phyloP scores from a whole-genome alignment of 2,888 invertebrate genomes.

The Cheiracanthium punctorium region DNA sequence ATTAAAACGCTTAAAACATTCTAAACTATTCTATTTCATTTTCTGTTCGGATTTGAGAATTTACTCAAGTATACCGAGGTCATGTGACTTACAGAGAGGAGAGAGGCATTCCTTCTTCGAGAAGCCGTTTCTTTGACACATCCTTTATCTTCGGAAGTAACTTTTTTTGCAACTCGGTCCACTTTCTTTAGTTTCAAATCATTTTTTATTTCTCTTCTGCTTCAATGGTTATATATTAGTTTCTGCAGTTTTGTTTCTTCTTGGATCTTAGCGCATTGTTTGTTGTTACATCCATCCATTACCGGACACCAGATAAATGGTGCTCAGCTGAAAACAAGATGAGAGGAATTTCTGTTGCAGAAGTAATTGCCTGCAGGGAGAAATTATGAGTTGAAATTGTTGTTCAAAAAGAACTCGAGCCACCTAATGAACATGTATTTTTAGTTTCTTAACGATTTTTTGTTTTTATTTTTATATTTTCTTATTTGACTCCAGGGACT shows the following conservation, averaged over 20 bases:
- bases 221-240: slow-evolving; percentile 13
- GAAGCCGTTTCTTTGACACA: slow-evolving; percentile 42
- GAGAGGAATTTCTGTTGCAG: slow-evolving; percentile 9
- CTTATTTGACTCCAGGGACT: no score
- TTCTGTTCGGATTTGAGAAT: background rate
- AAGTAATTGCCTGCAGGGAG: background rate
- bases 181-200: slow-evolving; percentile 11
- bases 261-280: background rate
- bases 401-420: background rate
- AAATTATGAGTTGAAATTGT: background rate
- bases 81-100: slow-evolving; percentile 36
- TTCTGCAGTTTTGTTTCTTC: slow-evolving; percentile 7
- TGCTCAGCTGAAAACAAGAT: background rate
- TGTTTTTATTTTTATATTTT: no score
- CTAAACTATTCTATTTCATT: no score
- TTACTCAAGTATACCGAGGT: background rate
- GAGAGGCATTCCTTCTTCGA: slow-evolving; percentile 38
- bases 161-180: slow-evolving; percentile 36
- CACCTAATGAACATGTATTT: background rate
- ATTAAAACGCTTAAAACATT: no score
- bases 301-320: slow-evolving; percentile 4
- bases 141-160: slow-evolving; percentile 33
- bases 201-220: slow-evolving; percentile 9
- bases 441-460: no score
- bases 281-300: slow-evolving; percentile 8